Evolutionary conservation across 2,797 vertebrate genomes (phyloP).

Genomic region (Enteromius unitaeniatus): DNA sequence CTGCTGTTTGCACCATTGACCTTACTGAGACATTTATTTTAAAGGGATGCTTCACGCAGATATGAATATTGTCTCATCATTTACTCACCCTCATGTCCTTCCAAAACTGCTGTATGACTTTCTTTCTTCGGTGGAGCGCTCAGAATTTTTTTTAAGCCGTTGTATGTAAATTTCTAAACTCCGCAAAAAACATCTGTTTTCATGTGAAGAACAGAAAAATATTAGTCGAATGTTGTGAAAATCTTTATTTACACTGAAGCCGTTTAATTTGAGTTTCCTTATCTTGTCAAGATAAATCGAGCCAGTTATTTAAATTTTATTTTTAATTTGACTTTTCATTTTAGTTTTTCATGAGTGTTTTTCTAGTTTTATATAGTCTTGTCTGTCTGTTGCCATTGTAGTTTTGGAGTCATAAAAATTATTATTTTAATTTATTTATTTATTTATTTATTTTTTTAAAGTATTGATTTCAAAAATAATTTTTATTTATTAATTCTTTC

Average conservation of each 20-base stretch:
- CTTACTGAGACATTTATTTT: constrained; percentile 48
- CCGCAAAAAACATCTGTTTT: not conserved
- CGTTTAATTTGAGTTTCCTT: not conserved
- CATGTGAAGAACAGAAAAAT: not conserved
- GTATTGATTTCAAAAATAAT: too few relatives aligned
- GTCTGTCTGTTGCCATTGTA: not conserved
- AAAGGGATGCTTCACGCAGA: constrained; percentile 57
- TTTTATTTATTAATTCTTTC: not conserved
- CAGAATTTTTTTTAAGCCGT: not conserved
- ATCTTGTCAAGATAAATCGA: not conserved
- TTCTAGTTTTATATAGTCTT: not conserved
- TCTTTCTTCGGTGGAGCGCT: not conserved
- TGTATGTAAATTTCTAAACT: not conserved
- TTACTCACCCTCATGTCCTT: not conserved
- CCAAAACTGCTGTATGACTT: not conserved
- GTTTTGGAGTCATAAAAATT: not conserved
- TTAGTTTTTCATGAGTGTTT: not conserved
- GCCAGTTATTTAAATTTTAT: not conserved
- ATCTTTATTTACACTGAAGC: not conserved
- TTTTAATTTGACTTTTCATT: not conserved
- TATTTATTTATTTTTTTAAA: not conserved
- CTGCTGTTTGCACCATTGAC: constrained; percentile 2
- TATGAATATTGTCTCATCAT: not conserved
- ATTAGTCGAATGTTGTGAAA: not conserved
- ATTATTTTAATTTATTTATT: too few relatives aligned